These are phyloP conservation scores for Agrochola lota DNA, from an alignment of 2,888 invertebrate genomes.

Conservation along the genomic window DNA sequence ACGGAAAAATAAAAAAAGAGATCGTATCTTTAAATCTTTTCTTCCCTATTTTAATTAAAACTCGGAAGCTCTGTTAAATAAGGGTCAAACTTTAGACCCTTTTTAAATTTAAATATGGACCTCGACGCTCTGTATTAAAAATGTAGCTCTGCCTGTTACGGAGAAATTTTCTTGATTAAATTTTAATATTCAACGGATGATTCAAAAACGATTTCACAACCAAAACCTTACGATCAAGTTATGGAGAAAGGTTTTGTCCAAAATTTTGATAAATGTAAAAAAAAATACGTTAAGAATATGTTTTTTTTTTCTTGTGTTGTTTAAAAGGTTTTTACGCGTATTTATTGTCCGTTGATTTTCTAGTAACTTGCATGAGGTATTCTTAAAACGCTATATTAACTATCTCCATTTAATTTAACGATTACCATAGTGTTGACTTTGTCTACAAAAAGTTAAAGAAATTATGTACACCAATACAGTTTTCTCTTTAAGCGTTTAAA, in stretches of 20 bases:
- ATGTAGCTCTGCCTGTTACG: neutral
- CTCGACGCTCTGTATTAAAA: conserved; percentile 2
- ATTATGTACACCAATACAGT: neutral
- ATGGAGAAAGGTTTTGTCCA: neutral
- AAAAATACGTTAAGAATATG: neutral
- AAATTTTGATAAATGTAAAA: neutral
- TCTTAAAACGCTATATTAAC: too few species aligned
- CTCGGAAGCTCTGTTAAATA: neutral
- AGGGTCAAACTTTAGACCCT: neutral
- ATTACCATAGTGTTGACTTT: neutral
- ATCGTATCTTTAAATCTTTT: neutral
- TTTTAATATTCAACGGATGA: conserved; percentile 15
- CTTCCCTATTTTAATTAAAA: neutral
- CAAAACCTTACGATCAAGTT: neutral
- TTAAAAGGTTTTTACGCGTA: neutral
- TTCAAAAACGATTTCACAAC: conserved; percentile 5
- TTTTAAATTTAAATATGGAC: conserved; percentile 42
- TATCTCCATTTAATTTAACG: neutral
- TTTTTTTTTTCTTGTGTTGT: neutral
- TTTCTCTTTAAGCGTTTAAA: neutral
- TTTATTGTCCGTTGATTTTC: neutral
- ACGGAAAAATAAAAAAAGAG: neutral
- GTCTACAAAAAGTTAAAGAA: neutral
- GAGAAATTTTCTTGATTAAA: neutral
- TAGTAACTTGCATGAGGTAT: neutral